A percentile compares a stretch with the other conserved stretches of the same genome.
Evolutionary conservation across 2,113 vertebrate species (phyloP).

Genomic region (Epinephelus moara): DNA sequence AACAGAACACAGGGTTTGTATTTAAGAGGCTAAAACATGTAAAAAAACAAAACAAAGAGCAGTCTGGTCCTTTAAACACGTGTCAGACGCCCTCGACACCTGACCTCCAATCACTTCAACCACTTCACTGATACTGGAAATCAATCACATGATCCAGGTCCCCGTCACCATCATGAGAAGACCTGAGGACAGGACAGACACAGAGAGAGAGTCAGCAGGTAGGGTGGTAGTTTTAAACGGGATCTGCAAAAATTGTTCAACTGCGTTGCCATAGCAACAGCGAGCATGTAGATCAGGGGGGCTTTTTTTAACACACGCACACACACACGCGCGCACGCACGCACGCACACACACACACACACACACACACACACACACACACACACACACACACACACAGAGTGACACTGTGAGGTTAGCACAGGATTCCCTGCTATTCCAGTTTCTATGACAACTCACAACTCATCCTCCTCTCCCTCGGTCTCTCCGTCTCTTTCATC

Average conservation of each 20-base stretch:
- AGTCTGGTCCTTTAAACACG: too few species aligned
- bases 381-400: slow-evolving; percentile 51
- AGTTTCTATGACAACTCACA: slow-evolving; percentile 82
- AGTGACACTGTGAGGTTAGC: slow-evolving; percentile 78
- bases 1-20: too few species aligned
- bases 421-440: slow-evolving; percentile 82
- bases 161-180: too few species aligned
- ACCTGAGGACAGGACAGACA: background rate
- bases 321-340: slow-evolving; percentile 55
- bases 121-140: background rate
- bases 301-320: slow-evolving; percentile 67
- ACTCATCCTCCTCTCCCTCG: slow-evolving; percentile 40
- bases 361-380: slow-evolving; percentile 53
- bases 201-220: slow-evolving; percentile 53
- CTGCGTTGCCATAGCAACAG: slow-evolving; percentile 76
- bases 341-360: slow-evolving; percentile 57
- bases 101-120: too few species aligned
- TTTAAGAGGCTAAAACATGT: too few species aligned
- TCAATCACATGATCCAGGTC: background rate
- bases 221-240: slow-evolving; percentile 49
- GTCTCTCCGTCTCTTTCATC: slow-evolving; percentile 32
- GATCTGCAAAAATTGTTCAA: slow-evolving; percentile 67
- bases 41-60: too few species aligned
- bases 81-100: too few species aligned
- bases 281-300: slow-evolving; percentile 69